A percentile compares a stretch with the other conserved stretches of the same genome.
Evolutionary conservation across 2,888 invertebrate species (phyloP).

Genomic region (Drosophila anomelani): DNA sequence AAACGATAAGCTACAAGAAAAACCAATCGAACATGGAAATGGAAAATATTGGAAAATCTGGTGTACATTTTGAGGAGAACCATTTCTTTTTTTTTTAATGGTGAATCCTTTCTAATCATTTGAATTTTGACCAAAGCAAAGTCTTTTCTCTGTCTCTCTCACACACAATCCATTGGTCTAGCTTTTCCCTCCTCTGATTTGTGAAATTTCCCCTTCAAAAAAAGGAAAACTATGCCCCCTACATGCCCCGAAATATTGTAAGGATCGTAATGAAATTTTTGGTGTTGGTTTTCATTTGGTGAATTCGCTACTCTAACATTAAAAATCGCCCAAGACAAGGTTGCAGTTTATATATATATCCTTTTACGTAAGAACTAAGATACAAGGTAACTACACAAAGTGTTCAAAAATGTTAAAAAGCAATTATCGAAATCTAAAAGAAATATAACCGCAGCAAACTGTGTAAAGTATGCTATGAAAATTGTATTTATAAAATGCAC

Average conservation of each 20-base stretch:
- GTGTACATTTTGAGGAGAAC: constrained; percentile 45
- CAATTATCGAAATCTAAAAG: constrained; percentile 67
- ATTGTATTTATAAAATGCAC: constrained; percentile 76
- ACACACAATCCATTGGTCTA: constrained; percentile 53
- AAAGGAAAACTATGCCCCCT: constrained; percentile 21
- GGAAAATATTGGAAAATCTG: constrained; percentile 33
- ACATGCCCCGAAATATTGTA: constrained; percentile 50
- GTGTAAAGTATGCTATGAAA: constrained; percentile 72
- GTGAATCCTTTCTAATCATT: constrained; percentile 44
- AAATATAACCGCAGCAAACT: constrained; percentile 50
- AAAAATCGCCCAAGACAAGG: constrained; percentile 1
- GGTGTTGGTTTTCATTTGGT: constrained; percentile 67
- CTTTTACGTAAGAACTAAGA: constrained; percentile 55
- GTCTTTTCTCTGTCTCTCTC: constrained; percentile 20
- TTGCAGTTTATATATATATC: constrained; percentile 2
- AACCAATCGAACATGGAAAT: constrained; percentile 10
- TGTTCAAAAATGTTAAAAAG: constrained; percentile 82
- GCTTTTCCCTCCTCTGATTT: constrained; percentile 50
- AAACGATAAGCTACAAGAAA: constrained; percentile 14
- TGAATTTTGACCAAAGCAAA: constrained; percentile 63
- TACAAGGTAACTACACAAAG: constrained; percentile 67
- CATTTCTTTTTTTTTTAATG: constrained; percentile 34
- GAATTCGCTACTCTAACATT: constrained; percentile 23
- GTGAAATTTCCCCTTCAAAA: constrained; percentile 34
- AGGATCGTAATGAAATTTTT: constrained; percentile 55